Evolutionary conservation across 2,797 vertebrate species (phyloP).

Genomic region (Liasis olivaceus): DNA sequence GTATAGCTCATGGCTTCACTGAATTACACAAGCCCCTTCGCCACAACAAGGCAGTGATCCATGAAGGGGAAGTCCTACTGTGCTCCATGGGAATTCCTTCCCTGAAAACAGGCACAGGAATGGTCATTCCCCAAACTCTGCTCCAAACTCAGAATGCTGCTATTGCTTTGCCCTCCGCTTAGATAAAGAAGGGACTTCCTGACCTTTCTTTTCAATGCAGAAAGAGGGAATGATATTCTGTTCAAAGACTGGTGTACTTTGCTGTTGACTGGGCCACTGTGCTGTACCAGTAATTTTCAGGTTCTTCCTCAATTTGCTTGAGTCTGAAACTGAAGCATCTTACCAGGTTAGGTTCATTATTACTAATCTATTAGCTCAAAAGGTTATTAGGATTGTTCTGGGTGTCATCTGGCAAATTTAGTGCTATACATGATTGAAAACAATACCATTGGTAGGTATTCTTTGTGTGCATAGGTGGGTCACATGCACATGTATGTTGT

Average conservation of each 20-base stretch:
- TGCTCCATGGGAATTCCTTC: not conserved
- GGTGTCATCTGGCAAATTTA: slow-evolving; percentile 72
- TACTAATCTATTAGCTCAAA: slow-evolving; percentile 66
- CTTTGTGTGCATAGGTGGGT: slow-evolving; percentile 56
- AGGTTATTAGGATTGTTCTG: slow-evolving; percentile 55
- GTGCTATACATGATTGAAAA: slow-evolving; percentile 69
- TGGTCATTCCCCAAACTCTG: not conserved
- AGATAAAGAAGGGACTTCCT: not conserved
- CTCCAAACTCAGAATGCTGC: not conserved
- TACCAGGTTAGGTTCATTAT: slow-evolving; percentile 61
- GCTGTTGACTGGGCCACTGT: slow-evolving; percentile 8
- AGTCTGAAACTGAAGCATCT: slow-evolving; percentile 44
- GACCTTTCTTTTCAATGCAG: not conserved
- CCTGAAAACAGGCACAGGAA: not conserved
- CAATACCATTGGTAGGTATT: slow-evolving; percentile 69
- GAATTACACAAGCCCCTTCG: no score
- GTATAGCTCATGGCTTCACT: no score
- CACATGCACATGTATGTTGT: not conserved
- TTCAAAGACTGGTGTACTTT: slow-evolving; percentile 16
- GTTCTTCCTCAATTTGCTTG: slow-evolving; percentile 37
- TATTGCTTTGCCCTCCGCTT: not conserved
- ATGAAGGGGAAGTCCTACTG: not conserved
- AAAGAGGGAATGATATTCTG: not conserved
- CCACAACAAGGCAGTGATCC: no score
- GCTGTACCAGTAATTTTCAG: slow-evolving; percentile 12